Evolutionary conservation across 1,140 invertebrate genomes (phyloP).

Genomic region (Cheumatopsyche charites): DNA sequence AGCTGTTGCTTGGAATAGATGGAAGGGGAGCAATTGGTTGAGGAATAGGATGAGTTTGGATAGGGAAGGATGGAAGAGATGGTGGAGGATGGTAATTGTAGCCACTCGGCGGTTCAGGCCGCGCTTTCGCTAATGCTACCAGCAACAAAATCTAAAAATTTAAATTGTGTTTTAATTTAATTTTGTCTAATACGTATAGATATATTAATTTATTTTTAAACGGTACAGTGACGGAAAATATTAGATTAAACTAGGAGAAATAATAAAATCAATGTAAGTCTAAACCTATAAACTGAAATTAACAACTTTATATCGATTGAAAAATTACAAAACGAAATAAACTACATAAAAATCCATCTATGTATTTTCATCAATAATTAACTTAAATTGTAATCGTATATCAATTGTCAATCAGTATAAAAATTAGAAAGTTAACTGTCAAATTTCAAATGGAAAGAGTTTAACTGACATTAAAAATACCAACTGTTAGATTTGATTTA

Average conservation of each 20-base stretch:
- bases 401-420: no score
- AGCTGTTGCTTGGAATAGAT: constrained; percentile 24
- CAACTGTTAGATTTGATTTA: no score
- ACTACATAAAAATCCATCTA: no score
- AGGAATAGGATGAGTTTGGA: constrained; percentile 10
- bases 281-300: no score
- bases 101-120: constrained; percentile 62
- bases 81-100: constrained; percentile 62
- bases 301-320: no score
- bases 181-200: background rate
- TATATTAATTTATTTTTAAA: background rate
- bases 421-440: no score
- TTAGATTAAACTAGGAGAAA: background rate
- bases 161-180: background rate
- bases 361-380: no score
- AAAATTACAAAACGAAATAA: no score
- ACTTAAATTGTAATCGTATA: no score
- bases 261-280: background rate
- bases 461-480: no score
- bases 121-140: constrained; percentile 64
- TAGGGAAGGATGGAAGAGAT: constrained; percentile 9
- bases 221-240: constrained; percentile 17
- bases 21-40: background rate
- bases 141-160: constrained; percentile 56
- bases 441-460: no score